phyloP scores from a whole-genome alignment of 2,797 vertebrate genomes.

The Sebastolobus altivelis region DNA sequence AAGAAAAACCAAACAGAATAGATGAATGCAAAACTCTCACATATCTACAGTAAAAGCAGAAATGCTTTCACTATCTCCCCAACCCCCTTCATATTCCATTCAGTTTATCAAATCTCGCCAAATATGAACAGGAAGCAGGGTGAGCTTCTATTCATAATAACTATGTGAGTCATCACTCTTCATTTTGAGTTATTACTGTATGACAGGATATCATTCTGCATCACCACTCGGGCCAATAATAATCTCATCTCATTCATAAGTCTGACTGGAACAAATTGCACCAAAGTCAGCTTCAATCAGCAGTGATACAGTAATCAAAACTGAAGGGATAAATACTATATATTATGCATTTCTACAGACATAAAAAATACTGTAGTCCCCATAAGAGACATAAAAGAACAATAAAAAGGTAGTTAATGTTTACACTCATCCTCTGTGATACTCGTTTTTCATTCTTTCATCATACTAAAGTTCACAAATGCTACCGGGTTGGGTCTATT shows the following conservation, averaged over 20 bases:
- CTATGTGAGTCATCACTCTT: constrained; percentile 70
- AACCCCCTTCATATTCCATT: constrained; percentile 35
- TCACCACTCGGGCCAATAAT: constrained; percentile 72
- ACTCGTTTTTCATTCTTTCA: background rate
- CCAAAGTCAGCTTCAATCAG: constrained; percentile 65
- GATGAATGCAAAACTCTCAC: constrained; percentile 24
- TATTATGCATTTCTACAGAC: constrained; percentile 18
- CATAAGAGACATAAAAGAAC: background rate
- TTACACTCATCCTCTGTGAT: background rate
- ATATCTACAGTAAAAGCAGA: constrained; percentile 26
- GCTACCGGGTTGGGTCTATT: background rate
- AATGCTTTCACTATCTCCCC: constrained; percentile 26
- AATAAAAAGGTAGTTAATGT: background rate
- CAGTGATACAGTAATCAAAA: constrained; percentile 57
- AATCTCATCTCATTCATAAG: constrained; percentile 69
- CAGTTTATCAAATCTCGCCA: constrained; percentile 63
- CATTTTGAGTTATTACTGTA: constrained; percentile 70
- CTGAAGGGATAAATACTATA: constrained; percentile 48
- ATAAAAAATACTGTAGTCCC: constrained; percentile 31
- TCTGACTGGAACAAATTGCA: constrained; percentile 71
- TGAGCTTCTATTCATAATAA: constrained; percentile 68
- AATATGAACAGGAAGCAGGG: constrained; percentile 72
- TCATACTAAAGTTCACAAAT: background rate
- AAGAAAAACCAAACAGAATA: constrained; percentile 4
- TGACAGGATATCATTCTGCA: constrained; percentile 74